Evolutionary conservation across 1,140 invertebrate species (phyloP).

Genomic region (Campoletis sonorensis): DNA sequence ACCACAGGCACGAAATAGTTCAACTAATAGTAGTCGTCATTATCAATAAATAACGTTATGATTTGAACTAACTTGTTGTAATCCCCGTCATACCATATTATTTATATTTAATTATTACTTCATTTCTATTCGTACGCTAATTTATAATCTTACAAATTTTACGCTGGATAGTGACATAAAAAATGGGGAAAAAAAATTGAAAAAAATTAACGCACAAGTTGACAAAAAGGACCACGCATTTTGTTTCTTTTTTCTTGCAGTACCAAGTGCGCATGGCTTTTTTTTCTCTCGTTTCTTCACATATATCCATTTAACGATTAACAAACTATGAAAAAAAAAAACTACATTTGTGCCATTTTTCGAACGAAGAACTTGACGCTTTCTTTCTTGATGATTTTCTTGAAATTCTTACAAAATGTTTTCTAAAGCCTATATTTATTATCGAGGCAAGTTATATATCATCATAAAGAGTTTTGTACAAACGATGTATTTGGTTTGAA

Average conservation of each 20-base stretch:
- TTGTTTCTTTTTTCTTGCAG: neutral
- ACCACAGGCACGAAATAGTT: constrained; percentile 63
- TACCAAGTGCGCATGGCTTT: too few species aligned
- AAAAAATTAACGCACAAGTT: neutral
- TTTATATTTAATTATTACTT: constrained; percentile 27
- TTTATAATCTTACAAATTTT: neutral
- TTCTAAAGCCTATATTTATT: neutral
- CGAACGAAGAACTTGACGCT: neutral
- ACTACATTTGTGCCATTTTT: neutral
- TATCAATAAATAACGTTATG: constrained; percentile 55
- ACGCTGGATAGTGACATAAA: neutral
- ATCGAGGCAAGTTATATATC: constrained; percentile 51
- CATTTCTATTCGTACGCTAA: neutral
- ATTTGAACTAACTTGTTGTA: constrained; percentile 55
- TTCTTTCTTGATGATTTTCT: neutral
- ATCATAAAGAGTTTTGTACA: constrained; percentile 65
- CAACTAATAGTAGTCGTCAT: constrained; percentile 58
- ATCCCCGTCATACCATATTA: constrained; percentile 31
- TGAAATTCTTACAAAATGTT: neutral
- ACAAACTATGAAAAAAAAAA: neutral
- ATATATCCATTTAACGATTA: neutral
- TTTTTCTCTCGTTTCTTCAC: neutral
- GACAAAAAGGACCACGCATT: too few species aligned
- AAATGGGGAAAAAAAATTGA: neutral
- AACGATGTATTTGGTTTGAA: constrained; percentile 49